These are phyloP conservation scores for Oostethus manadensis DNA, from an alignment of 2,113 vertebrate genomes.

Conservation along the genomic window DNA sequence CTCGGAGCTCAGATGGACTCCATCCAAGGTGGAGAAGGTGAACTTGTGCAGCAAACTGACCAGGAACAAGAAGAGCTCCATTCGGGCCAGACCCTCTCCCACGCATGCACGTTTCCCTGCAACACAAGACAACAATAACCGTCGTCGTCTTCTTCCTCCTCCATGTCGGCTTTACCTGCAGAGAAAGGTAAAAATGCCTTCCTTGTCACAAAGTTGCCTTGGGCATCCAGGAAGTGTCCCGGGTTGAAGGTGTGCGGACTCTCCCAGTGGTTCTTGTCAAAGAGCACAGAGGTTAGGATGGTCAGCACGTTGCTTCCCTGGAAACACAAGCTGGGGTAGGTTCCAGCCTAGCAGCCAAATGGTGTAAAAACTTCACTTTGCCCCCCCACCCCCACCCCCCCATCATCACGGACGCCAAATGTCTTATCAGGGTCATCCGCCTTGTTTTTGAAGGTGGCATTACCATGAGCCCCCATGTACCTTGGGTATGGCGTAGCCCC, in stretches of 20 bases:
- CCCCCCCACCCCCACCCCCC: no score
- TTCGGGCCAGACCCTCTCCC: constrained; percentile 76
- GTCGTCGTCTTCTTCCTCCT: neutral
- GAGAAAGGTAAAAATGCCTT: constrained; percentile 83
- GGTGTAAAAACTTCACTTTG: no score
- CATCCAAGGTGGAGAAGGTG: constrained; percentile 58
- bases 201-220: constrained; percentile 74
- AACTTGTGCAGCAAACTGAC: constrained; percentile 76
- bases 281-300: constrained; percentile 78
- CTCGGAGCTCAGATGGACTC: constrained; percentile 51
- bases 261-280: constrained; percentile 75
- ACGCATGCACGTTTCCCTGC: constrained; percentile 78
- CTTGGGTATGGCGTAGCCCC: constrained; percentile 44
- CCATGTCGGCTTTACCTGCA: constrained; percentile 64
- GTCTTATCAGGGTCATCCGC: no score
- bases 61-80: constrained; percentile 83
- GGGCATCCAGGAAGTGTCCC: constrained; percentile 76
- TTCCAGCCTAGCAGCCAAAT: no score
- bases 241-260: constrained; percentile 79
- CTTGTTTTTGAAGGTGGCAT: no score
- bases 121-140: neutral
- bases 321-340: neutral
- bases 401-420: no score
- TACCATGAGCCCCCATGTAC: no score
- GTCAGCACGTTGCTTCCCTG: constrained; percentile 74